A percentile compares a stretch with the other conserved stretches of the same genome.
These are phyloP conservation scores for Pachypsylla venusta DNA, from an alignment of 1,140 invertebrate genomes.

Conservation along the genomic window DNA sequence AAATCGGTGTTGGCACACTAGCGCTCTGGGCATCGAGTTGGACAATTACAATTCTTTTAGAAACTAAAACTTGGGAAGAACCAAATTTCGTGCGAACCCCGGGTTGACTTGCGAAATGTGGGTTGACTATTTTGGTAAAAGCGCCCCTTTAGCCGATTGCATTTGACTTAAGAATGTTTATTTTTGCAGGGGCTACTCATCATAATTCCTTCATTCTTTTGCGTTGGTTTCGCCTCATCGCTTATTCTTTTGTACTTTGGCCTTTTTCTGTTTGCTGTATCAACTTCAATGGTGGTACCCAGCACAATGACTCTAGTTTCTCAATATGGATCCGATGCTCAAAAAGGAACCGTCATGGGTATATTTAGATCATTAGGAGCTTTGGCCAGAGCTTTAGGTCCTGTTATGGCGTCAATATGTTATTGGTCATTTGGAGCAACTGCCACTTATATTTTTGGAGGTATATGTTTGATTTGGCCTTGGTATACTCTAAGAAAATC, in stretches of 20 bases:
- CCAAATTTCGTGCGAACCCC: too few relatives aligned
- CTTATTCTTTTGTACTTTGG: conserved; percentile 53
- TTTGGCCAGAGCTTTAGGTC: conserved; percentile 80
- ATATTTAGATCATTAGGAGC: conserved; percentile 88
- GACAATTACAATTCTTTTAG: too few relatives aligned
- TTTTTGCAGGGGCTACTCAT: conserved; percentile 58
- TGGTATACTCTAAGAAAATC: conserved; percentile 21
- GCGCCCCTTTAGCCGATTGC: too few relatives aligned
- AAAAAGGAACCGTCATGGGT: conserved; percentile 85
- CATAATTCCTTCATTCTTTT: conserved; percentile 76
- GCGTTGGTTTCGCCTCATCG: conserved; percentile 56
- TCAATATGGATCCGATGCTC: conserved; percentile 57
- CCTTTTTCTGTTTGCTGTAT: conserved; percentile 74
- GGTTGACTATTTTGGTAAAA: too few relatives aligned
- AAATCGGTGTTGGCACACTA: too few relatives aligned
- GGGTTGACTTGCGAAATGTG: too few relatives aligned
- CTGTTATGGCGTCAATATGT: conserved; percentile 68
- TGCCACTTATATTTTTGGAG: conserved; percentile 55
- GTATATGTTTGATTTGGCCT: conserved; percentile 47
- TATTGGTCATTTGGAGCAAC: conserved; percentile 68
- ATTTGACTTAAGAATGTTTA: conserved; percentile 10
- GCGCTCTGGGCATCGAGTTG: too few relatives aligned
- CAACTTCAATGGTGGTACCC: conserved; percentile 86
- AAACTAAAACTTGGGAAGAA: too few relatives aligned
- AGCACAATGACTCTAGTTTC: conserved; percentile 84